Evolutionary conservation across 2,797 vertebrate genomes (phyloP), one percentile per base, ranked within the genome.

Genomic region (Pangasius macronema): DNA sequence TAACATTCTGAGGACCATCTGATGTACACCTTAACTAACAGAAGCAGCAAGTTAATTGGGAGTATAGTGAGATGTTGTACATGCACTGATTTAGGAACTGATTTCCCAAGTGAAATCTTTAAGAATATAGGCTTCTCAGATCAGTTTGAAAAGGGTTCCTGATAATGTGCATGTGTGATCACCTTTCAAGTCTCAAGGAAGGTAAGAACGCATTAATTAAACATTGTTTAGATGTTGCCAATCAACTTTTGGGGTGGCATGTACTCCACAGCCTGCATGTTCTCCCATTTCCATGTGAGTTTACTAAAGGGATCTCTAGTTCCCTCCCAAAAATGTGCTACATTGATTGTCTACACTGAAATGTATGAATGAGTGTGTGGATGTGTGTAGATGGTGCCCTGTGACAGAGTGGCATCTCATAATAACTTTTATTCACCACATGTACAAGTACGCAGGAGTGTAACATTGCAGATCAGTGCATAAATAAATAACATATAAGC

Each of bases 21-120:
- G 63, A 87, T 36, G 77, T 87, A 86, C 84, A 88, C 49, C 51
- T 27, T 65, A 67, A 81, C 86, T 90, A 87, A 85, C 76, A 82
- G 68, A 57, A 65, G 79, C 61, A 85, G 75, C 24, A 72, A 85
- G 49, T 65, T 87, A 88, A 89, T 87, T 84, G 67, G 55, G 53
- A 77, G 67, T 91, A 80, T n/a, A 87, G 80, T 79, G 88, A 83
- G n/a, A 82, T 5, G 42, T 42, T 84, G 67, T 85, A 63, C 53
- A 67, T 86, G 79, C 36, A 61, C 20, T 81, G 33, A 63, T 61
- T 81, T 61, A 61, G 33, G 53, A 39, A 81, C 79, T 81, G 53
- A 80, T 80, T 80, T 59, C 33, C 53, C 30, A 61, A 61, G 79
- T 46, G 79, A 63, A 14, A n/a, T 27, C 22, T 61, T 61, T 81